Base-by-base conservation (phyloP, 2,888 invertebrate genomes). In the Xylophagus ater region DNA sequence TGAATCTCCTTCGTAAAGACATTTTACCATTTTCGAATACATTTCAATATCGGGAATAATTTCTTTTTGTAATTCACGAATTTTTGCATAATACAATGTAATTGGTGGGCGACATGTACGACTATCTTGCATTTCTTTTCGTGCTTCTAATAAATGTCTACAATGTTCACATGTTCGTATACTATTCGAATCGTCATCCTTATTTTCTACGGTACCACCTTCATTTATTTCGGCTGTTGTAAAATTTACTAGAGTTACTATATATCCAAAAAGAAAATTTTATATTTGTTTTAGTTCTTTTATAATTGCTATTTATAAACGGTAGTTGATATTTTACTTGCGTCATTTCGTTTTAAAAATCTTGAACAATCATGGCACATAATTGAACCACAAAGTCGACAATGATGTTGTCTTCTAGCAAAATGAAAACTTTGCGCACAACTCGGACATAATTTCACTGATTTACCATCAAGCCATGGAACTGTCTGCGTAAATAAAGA, bases 371-470 rank as follows among this genome's bases (percentile, higher is more conserved):
- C 81, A 57, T 88, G 76, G 59, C 96, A 96, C 73, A 94, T 81
- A 43, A 96, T 80, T 40, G 86, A 83, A 1, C 96, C 96, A 60
- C 90, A 97, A 4, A 97, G 71, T 45, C 96, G 72, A 58, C 98
- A 98, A 65, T 98, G 98, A 65, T 98, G 97, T 60, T 93, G 87
- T 47, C 97, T 70, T 42, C 89, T 70, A 0, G 90, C 80, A 41
- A 93, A 65, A 53, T 84, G 82, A 64, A 98, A 98, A 31, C 78
- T 72, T 56, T 81, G 80, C 1, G 90, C 86, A 68, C 98, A 98
- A 48, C 78, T 82, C 0, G 92, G 90, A 60, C 97, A 98, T 7
- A 88, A 66, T 45, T 81, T 82, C 1, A 92, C 93, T 37, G 84
- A 84, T 33, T 77, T 77, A 23, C 97, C 97, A 54, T 92, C 88